Base-by-base conservation (phyloP, 2,113 vertebrate genomes). In the Thunnus maccoyii region DNA sequence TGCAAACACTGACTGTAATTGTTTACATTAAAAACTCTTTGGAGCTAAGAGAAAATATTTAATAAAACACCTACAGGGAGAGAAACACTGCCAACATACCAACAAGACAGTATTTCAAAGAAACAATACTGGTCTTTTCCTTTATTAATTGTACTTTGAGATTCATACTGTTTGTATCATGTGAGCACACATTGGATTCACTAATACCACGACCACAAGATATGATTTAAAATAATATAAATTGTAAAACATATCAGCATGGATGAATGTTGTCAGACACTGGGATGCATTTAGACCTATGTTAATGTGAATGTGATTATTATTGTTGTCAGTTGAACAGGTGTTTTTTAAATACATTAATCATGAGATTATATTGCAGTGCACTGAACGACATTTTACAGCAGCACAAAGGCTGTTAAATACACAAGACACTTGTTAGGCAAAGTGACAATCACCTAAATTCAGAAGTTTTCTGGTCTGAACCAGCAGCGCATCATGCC, bases 1-100 rank as follows among this genome's bases (percentile, higher is more conserved):
- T 27, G 12, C 41, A 75, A 80, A 72, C 57, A 71, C 54, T 27
- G 60, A 54, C 56, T 46, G 32, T 62, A 72, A 54, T 32, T 78
- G 80, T 86, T 83, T 88, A 86, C 87, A 86, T 74, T 36, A 52
- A 64, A 66, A 55, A 30, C 3, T 57, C 10, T 25, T 27, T n/a
- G 12, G n/a, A 48, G 25, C 18, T 47, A 17, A 51, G 12, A n/a
- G 41, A 12, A 78, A 63, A 50, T 55, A 18, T 61, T 14, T 10
- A 30, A 36, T 17, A 63, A 32, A 63, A 22, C 18, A 70, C 36
- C 36, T 41, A 41, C 36, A 41, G 36, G 9, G 36, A 41, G 36
- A 41, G 36, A 41, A 41, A 41, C 36, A 41, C 36, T 41, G 36
- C 36, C 36, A 41, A 41, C 36, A 41, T 41, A 5, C 36, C 36